These are phyloP conservation scores for Sciurus vulgaris DNA, from an alignment of 2,797 vertebrate genomes.

Conservation along the genomic window DNA sequence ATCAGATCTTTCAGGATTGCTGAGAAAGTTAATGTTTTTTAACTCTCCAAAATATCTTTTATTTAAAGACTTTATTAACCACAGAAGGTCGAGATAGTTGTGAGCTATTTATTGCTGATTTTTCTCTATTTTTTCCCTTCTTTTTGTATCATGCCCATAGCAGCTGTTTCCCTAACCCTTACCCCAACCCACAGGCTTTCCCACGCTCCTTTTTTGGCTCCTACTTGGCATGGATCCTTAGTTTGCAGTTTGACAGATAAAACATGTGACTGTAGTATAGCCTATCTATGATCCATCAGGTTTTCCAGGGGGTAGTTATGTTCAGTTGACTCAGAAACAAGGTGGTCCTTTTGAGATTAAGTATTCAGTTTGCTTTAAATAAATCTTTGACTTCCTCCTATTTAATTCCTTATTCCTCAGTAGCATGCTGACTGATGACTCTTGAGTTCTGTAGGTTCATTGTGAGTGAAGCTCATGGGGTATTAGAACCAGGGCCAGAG, in stretches of 20 bases:
- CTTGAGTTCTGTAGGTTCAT: neutral
- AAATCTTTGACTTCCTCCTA: neutral
- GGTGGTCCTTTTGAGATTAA: neutral
- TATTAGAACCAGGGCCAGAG: neutral
- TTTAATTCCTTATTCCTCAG: neutral
- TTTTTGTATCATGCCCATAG: slow-evolving; percentile 75
- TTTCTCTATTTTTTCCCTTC: slow-evolving; percentile 75
- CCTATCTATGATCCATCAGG: neutral
- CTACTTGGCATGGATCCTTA: slow-evolving; percentile 58
- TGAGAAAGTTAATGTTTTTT: slow-evolving; percentile 38
- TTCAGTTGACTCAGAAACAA: neutral
- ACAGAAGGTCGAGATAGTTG: slow-evolving; percentile 72
- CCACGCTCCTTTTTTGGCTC: slow-evolving; percentile 71
- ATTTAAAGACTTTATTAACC: slow-evolving; percentile 64
- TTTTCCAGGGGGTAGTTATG: neutral
- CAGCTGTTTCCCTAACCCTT: slow-evolving; percentile 82
- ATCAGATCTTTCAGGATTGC: slow-evolving; percentile 5
- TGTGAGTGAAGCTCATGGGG: neutral
- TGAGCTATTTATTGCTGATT: slow-evolving; percentile 76
- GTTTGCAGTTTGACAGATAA: slow-evolving; percentile 63
- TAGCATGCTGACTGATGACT: neutral
- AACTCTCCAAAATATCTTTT: slow-evolving; percentile 63
- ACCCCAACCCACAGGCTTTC: slow-evolving; percentile 74
- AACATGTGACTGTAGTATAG: slow-evolving; percentile 8
- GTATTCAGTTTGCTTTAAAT: slow-evolving; percentile 1